Base-by-base conservation (phyloP, 1,140 invertebrate genomes). In the Heliothis subflexa region DNA sequence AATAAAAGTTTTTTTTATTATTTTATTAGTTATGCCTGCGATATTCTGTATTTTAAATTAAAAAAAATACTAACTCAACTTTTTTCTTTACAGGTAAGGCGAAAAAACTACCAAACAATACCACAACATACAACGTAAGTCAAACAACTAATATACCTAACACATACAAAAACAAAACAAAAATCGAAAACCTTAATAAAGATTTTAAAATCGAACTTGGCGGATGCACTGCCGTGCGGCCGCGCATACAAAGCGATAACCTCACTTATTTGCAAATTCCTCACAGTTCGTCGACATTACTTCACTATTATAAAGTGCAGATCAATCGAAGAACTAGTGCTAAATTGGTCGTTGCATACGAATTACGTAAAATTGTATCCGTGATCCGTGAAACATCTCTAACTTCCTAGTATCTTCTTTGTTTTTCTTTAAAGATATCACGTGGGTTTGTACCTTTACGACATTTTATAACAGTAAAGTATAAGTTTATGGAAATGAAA, bases 191-290 rank as follows among this genome's bases (percentile, higher is more conserved):
- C 12, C 61, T 11, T 47, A 33, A 52, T 40, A 40, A 40, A 5
- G 40, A 45, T 72, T 16, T 47, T 82, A 80, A 80, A 80, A 64
- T 10, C 18, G 80, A 64, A 52, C 62, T 71, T 76, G 45, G 64
- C 78, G 72, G 73, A 80, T 80, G 73, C 78, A 80, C 70, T 61
- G 57, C 54, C 14, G 33, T 21, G 57, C 54, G 33, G 66, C 50
- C 10, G 0, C 55, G 78, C 78, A 80, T 80, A 76, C 55, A 52
- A 76, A 80, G 49, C 45, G 33, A 45, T 64, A 70, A 62, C 47
- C 45, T 73, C 50, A 47, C 45, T 80, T 76, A 71, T 76, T 80
- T 54, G 57, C 55, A 54, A 80, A 80, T 80, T 76, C 73, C 49
- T 45, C 2, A n/a, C 28, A 61, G 78, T 80, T 64, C 78, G 50